Evolutionary conservation across 1,140 invertebrate genomes (phyloP).

Genomic region (Cyphomyrmex costatus): DNA sequence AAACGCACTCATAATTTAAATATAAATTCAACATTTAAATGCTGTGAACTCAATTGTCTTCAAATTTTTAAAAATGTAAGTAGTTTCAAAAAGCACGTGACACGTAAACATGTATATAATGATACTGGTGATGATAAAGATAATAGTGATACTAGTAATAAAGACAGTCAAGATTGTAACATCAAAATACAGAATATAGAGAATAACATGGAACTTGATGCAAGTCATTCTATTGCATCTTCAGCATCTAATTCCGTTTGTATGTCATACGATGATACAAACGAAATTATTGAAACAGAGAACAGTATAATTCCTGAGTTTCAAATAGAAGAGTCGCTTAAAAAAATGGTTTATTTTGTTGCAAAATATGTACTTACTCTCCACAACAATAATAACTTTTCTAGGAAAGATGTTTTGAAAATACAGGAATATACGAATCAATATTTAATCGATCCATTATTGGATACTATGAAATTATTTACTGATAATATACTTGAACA

Average conservation of each 20-base stretch:
- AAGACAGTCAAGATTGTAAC: no score
- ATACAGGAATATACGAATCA: constrained; percentile 9
- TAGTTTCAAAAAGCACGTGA: constrained; percentile 34
- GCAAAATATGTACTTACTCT: constrained; percentile 21
- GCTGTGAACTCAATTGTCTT: not conserved
- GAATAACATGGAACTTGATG: no score
- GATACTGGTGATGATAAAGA: no score
- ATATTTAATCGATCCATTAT: constrained; percentile 34
- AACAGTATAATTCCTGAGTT: constrained; percentile 29
- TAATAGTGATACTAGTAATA: no score
- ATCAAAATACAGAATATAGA: no score
- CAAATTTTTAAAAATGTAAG: constrained; percentile 26
- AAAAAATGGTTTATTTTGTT: constrained; percentile 7
- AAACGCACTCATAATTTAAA: constrained; percentile 2
- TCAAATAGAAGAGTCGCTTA: constrained; percentile 28
- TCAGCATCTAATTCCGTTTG: no score
- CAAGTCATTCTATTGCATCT: no score
- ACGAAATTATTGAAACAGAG: constrained; percentile 1
- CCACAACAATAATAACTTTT: constrained; percentile 26
- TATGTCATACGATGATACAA: no score
- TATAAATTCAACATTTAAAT: constrained; percentile 17
- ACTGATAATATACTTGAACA: not conserved
- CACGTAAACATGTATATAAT: no score
- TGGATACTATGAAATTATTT: constrained; percentile 39
- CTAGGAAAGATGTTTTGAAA: constrained; percentile 27